Evolutionary conservation across 2,113 vertebrate genomes (phyloP).

Genomic region (Grantiella picta): DNA sequence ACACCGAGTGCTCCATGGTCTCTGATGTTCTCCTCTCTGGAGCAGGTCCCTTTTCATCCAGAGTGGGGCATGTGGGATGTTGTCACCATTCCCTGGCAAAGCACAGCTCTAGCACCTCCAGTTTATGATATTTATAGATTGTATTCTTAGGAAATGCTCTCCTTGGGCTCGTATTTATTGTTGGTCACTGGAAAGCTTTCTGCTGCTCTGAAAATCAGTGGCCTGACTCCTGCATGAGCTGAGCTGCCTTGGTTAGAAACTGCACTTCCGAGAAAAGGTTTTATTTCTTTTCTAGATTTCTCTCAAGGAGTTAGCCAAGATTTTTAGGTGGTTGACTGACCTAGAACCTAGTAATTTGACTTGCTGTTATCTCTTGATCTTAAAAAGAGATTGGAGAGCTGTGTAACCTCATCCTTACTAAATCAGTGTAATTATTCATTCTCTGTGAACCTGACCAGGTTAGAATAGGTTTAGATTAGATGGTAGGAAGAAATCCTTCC

Average conservation of each 20-base stretch:
- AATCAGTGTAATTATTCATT: background rate
- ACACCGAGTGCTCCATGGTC: background rate
- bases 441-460: background rate
- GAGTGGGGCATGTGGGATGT: fast-evolving
- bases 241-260: background rate
- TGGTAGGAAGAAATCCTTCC: fast-evolving
- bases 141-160: fast-evolving
- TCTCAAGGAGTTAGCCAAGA: background rate
- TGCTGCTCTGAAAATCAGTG: background rate
- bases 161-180: background rate
- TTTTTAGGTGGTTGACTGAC: background rate
- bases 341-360: background rate
- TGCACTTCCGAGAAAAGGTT: background rate
- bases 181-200: background rate
- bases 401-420: background rate
- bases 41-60: background rate
- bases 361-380: background rate
- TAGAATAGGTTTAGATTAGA: background rate
- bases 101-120: background rate
- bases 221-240: background rate
- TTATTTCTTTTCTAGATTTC: background rate
- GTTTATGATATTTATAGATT: background rate
- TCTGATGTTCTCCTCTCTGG: background rate
- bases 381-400: background rate
- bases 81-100: background rate